These are phyloP conservation scores for Microtus pennsylvanicus DNA, from an alignment of 2,113 vertebrate species.

Conservation along the genomic window DNA sequence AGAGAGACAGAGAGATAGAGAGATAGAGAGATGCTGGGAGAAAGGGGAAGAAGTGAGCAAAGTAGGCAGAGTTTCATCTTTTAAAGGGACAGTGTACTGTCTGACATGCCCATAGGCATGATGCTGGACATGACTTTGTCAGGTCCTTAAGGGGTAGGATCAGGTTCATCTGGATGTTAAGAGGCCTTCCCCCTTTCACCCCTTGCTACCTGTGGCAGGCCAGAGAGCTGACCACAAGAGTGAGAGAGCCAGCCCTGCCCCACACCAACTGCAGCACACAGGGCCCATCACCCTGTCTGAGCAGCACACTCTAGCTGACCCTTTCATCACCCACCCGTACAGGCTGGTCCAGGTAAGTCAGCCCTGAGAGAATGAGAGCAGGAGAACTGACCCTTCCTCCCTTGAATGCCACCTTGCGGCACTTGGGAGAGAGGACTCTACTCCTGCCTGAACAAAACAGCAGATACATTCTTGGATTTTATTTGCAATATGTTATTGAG, in stretches of 20 bases:
- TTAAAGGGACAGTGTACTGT: too few species aligned
- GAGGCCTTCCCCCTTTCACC: neutral
- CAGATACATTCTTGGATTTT: too few species aligned
- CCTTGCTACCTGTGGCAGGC: neutral
- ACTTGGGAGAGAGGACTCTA: neutral
- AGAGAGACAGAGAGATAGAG: too few species aligned
- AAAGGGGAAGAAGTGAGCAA: too few species aligned
- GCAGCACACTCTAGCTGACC: neutral
- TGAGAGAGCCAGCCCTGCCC: neutral
- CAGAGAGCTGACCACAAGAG: neutral
- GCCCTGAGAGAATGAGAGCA: neutral
- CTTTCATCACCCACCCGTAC: too few species aligned
- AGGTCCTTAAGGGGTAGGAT: too few species aligned
- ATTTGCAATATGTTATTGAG: too few species aligned
- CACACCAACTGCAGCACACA: neutral
- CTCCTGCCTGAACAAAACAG: neutral
- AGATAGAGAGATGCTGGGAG: too few species aligned
- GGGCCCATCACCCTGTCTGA: neutral
- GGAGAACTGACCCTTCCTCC: neutral
- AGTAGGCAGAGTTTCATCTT: too few species aligned
- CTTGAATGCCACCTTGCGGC: too few species aligned
- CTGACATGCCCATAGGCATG: too few species aligned
- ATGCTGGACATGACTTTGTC: too few species aligned
- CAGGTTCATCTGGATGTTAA: neutral
- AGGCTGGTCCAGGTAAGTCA: neutral